phyloP scores from a whole-genome alignment of 2,797 vertebrate species.

The Centroberyx gerrardi region DNA sequence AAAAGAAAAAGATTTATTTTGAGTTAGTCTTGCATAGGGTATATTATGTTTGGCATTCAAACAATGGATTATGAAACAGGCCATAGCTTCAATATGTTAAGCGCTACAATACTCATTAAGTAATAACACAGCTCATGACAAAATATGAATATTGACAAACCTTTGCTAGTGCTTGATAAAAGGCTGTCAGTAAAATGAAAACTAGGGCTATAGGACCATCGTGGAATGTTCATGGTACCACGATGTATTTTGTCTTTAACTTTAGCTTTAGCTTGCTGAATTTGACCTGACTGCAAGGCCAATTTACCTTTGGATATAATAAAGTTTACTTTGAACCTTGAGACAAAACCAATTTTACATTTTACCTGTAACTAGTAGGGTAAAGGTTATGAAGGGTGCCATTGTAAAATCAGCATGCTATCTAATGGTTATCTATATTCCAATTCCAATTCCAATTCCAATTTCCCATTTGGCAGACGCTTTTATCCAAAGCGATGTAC shows the following conservation, averaged over 20 bases:
- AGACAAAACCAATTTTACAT: slow-evolving; percentile 54
- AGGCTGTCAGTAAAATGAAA: not conserved
- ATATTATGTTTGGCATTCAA: not conserved
- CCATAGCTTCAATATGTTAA: not conserved
- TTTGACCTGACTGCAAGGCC: too few relatives aligned
- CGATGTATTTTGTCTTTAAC: too few relatives aligned
- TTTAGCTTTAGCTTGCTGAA: too few relatives aligned
- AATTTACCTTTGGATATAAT: too few relatives aligned
- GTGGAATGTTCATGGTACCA: too few relatives aligned
- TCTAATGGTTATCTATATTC: too few relatives aligned
- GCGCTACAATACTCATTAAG: too few relatives aligned
- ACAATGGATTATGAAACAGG: not conserved
- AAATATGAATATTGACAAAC: too few relatives aligned
- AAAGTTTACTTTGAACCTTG: not conserved
- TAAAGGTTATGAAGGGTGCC: slow-evolving; percentile 14
- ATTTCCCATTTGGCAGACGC: too few relatives aligned
- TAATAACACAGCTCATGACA: too few relatives aligned
- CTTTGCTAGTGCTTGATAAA: not conserved
- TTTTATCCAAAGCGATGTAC: too few relatives aligned
- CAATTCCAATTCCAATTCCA: too few relatives aligned
- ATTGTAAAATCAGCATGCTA: not conserved
- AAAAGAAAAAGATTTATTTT: not conserved
- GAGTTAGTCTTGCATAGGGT: not conserved
- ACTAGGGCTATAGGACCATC: rapidly evolving
- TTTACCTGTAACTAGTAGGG: slow-evolving; percentile 25